Base-by-base conservation (phyloP, 2,888 invertebrate genomes). In the Cordylochernes scorpioides region DNA sequence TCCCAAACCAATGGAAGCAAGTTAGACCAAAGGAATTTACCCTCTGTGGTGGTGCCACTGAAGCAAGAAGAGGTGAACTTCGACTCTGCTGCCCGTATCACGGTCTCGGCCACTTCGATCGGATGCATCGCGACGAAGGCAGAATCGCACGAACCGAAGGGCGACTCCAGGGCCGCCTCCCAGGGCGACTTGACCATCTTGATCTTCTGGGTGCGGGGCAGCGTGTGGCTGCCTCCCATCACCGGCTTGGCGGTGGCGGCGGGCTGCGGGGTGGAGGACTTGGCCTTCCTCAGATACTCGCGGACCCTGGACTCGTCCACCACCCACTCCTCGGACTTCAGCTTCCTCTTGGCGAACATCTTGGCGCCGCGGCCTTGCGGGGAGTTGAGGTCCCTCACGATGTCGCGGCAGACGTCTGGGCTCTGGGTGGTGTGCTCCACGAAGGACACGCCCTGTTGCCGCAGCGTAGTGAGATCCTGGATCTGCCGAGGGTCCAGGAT, bases 301-400 rank as follows among this genome's bases (percentile, higher is more conserved):
- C n/a, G n/a, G 6, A 37, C 36, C 17, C 30, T 37, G 8, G 32
- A 32, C 17, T 35, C 37, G 15, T 39, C 39, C 2, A 40, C 35
- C 4, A 39, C 32, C 40, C 40, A 40, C 16, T 39, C 37, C 12
- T 33, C 35, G 1, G 36, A 35, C 16, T 40, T 39, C 15, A 39
- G 32, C 15, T 29, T 31, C 13, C 39, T 24, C 22, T 39, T 39
- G 1, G 39, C 37, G 17, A 40, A 40, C 19, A 41, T 27, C 4
- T 28, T 36, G 15, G 33, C 33, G 42, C 75, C 75, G 60, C 68
- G 69, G 49, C 74, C 74, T 52, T 64, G 68, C 33, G 70, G 68
- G 39, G 68, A 65, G 49, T 74, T 69, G 33, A 77, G 58, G 48
- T 73, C 75, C 35, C 67, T 66, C 28, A 74, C 73, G 42, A 77